Conservation (phyloP, 2,113 vertebrate species). For the Puntigrus tetrazona region DNA sequence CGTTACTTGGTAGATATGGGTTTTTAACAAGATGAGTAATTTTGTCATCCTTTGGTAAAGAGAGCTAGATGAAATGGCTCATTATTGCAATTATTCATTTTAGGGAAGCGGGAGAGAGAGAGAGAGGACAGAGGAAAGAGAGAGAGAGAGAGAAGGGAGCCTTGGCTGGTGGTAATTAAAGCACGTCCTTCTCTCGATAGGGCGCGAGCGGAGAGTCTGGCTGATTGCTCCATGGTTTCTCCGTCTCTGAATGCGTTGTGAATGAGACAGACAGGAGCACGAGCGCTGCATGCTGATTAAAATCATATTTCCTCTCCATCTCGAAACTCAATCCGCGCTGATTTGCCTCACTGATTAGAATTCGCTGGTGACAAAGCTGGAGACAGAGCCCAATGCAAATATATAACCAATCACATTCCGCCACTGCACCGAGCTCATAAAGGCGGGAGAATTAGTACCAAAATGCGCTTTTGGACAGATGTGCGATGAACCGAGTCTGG, state of each 20-base stretch:
- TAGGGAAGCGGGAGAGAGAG: conserved; percentile 13
- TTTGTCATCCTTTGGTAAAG: conserved; percentile 50
- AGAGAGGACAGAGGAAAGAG: too few species aligned
- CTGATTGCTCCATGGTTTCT: too few species aligned
- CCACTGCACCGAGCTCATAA: too few species aligned
- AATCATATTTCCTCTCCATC: conserved; percentile 56
- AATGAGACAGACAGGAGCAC: conserved; percentile 50
- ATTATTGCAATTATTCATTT: conserved; percentile 53
- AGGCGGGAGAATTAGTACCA: too few species aligned
- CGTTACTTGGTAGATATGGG: conserved; percentile 33
- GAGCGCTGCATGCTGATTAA: conserved; percentile 54
- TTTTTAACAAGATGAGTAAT: conserved; percentile 55
- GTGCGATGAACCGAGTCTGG: too few species aligned
- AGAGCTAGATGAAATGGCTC: conserved; percentile 48
- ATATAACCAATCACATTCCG: conserved; percentile 32
- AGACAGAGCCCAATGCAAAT: conserved; percentile 35
- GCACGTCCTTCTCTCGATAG: too few species aligned
- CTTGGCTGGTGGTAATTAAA: conserved; percentile 53
- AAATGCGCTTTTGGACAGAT: too few species aligned
- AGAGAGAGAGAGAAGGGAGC: background rate
- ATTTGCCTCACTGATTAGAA: conserved; percentile 57
- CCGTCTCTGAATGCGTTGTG: too few species aligned
- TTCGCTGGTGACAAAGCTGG: conserved; percentile 46
- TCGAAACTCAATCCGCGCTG: conserved; percentile 51
- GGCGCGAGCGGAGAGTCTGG: too few species aligned